These are phyloP conservation scores for Athalia circularis DNA, from an alignment of 2,888 invertebrate genomes.

Conservation along the genomic window DNA sequence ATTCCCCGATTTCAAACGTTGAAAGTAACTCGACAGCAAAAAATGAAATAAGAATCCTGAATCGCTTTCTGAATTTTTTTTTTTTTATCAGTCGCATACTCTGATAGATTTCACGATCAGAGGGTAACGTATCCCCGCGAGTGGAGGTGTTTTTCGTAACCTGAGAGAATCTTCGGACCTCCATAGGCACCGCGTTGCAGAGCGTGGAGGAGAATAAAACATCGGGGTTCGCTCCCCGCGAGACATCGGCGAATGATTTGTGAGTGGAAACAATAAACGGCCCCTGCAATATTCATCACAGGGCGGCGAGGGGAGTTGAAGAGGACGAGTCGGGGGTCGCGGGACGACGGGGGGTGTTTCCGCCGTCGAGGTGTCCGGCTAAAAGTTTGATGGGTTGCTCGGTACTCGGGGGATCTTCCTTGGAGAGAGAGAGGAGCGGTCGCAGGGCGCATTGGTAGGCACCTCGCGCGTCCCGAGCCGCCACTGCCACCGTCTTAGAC, in stretches of 20 bases:
- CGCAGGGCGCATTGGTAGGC: slow-evolving; percentile 69
- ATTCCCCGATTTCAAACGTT: background rate
- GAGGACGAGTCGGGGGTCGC: no score
- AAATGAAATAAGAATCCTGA: no score
- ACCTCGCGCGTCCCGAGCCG: slow-evolving; percentile 64
- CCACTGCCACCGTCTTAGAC: slow-evolving; percentile 50
- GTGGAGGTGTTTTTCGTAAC: slow-evolving; percentile 8
- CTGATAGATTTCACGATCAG: slow-evolving; percentile 1
- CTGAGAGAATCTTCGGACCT: slow-evolving; percentile 21
- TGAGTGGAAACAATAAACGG: slow-evolving; percentile 73
- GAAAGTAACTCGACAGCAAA: background rate
- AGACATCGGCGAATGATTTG: slow-evolving; percentile 73
- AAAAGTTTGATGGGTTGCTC: slow-evolving; percentile 74
- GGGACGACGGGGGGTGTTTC: background rate
- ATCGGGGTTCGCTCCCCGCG: slow-evolving; percentile 68
- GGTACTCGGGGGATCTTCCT: slow-evolving; percentile 61
- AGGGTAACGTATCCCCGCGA: background rate
- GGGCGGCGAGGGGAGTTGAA: background rate
- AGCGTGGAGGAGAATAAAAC: slow-evolving; percentile 66
- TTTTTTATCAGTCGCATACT: background rate
- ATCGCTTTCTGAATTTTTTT: no score
- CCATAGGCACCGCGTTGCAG: background rate
- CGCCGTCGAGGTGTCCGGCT: slow-evolving; percentile 66
- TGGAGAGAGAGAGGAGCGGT: slow-evolving; percentile 54
- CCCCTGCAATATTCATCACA: slow-evolving; percentile 73